These are phyloP conservation scores for Florisuga fusca DNA, from an alignment of 2,797 vertebrate species.

Conservation along the genomic window DNA sequence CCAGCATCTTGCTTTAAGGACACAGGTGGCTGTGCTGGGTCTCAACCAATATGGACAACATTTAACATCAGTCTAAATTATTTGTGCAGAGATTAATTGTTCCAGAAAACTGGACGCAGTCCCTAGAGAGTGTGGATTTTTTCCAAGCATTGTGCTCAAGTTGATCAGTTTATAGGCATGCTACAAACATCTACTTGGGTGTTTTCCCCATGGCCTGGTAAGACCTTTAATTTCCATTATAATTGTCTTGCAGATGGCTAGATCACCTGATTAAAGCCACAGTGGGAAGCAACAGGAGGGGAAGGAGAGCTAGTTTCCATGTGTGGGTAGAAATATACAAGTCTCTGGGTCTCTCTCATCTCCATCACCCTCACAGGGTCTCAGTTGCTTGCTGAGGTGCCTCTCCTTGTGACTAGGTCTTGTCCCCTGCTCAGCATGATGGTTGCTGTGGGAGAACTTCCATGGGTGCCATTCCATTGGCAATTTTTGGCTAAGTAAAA, in stretches of 20 bases:
- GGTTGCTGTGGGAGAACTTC: neutral
- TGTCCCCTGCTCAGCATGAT: neutral
- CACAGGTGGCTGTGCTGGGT: neutral
- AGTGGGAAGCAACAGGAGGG: neutral
- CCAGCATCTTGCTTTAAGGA: neutral
- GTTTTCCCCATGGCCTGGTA: neutral
- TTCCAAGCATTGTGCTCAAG: neutral
- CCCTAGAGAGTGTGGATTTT: neutral
- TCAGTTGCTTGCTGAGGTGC: neutral
- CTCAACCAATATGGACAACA: neutral
- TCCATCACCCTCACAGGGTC: neutral
- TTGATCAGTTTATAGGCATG: neutral
- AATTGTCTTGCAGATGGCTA: neutral
- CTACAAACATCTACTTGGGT: neutral
- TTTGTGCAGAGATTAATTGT: neutral
- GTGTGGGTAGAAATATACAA: neutral
- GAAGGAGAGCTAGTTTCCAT: neutral
- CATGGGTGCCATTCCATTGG: neutral
- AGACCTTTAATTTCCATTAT: neutral
- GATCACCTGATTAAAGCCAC: constrained; percentile 8
- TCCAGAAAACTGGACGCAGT: neutral
- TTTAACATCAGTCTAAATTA: neutral
- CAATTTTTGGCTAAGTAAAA: neutral
- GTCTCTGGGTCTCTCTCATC: neutral
- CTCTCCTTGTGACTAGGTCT: neutral